These are phyloP conservation scores for Sorex fumeus DNA, from an alignment of 2,113 vertebrate species.

Conservation along the genomic window DNA sequence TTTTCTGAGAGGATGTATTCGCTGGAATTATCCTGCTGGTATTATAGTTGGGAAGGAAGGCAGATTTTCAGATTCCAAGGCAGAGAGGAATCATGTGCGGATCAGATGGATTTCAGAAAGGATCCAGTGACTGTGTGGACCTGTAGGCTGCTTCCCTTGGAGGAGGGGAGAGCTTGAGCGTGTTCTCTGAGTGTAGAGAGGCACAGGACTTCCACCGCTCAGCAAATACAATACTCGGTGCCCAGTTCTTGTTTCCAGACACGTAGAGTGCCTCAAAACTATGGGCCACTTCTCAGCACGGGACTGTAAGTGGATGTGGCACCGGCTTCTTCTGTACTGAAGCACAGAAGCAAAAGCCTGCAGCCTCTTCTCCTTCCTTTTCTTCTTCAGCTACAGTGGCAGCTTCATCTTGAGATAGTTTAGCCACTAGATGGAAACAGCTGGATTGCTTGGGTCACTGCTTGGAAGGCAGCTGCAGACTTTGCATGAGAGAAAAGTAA, in stretches of 20 bases:
- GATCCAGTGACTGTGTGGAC: background rate
- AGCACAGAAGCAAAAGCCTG: background rate
- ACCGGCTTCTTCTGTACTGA: background rate
- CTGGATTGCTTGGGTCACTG: conserved; percentile 46
- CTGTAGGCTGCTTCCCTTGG: background rate
- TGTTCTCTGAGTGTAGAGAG: background rate
- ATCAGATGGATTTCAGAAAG: background rate
- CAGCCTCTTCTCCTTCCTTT: background rate
- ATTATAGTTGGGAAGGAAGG: background rate
- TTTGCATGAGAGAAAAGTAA: conserved; percentile 59
- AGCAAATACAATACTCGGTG: background rate
- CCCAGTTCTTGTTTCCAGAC: background rate
- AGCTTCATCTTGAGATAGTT: conserved; percentile 50
- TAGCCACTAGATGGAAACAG: conserved; percentile 58
- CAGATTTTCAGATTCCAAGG: background rate
- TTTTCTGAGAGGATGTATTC: background rate
- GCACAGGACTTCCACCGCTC: background rate
- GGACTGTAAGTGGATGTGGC: background rate
- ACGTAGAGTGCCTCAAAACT: background rate
- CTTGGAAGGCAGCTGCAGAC: conserved; percentile 36
- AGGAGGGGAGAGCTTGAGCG: background rate
- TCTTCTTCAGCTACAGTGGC: background rate
- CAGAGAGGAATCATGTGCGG: background rate
- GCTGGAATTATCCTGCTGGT: background rate
- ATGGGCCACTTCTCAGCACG: background rate